A percentile compares a stretch with the other conserved stretches of the same genome.
These are phyloP conservation scores for Perognathus longimembris DNA, from an alignment of 2,113 vertebrate genomes.

Conservation along the genomic window DNA sequence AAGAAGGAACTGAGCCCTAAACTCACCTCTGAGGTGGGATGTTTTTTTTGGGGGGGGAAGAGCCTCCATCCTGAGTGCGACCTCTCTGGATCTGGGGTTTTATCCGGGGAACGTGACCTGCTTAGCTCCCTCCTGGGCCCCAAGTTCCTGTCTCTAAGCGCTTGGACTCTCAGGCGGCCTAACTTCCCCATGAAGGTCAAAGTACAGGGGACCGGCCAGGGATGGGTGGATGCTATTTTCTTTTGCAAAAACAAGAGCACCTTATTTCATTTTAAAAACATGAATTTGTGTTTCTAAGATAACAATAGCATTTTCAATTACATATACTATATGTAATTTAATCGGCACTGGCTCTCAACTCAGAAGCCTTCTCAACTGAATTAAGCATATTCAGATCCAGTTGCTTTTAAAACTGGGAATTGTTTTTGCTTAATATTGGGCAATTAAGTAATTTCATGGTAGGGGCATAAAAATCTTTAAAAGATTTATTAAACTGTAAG, in stretches of 20 bases:
- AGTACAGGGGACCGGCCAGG: not conserved
- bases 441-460: conserved; percentile 57
- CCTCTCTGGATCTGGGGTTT: conserved; percentile 19
- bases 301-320: conserved; percentile 37
- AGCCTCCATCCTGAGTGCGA: not conserved
- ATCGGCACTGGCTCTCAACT: conserved; percentile 44
- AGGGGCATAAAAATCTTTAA: conserved; percentile 8
- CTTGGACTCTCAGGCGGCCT: not conserved
- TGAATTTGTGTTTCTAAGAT: not conserved
- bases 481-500: conserved; percentile 33
- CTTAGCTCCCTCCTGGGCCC: fast-evolving
- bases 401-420: conserved; percentile 53
- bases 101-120: not conserved
- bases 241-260: not conserved
- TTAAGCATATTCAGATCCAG: conserved; percentile 11
- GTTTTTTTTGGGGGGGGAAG: not conserved
- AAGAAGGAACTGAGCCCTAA: not conserved
- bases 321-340: not conserved
- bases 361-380: not conserved
- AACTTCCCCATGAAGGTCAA: conserved; percentile 1
- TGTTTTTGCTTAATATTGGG: conserved; percentile 25
- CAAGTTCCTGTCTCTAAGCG: too few species aligned
- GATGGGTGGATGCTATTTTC: not conserved
- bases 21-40: not conserved
- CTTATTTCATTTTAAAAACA: conserved; percentile 27